Conservation (phyloP, 2,888 invertebrate genomes). For the Apocheima hispidaria region DNA sequence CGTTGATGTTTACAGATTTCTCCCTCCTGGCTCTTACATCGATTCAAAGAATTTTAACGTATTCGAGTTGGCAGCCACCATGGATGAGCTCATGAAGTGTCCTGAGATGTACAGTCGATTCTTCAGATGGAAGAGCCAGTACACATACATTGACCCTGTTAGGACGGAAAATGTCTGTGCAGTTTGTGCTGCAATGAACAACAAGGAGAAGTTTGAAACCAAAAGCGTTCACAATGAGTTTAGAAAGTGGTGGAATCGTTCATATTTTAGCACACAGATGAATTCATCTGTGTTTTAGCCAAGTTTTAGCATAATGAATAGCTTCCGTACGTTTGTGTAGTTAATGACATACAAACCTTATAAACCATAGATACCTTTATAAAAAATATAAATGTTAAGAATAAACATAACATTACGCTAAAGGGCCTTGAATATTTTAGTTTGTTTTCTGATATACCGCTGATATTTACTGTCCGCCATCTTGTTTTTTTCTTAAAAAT, state of each 20-base stretch:
- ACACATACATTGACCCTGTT: slow-evolving; percentile 57
- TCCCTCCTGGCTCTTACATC: slow-evolving; percentile 74
- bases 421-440: too few relatives aligned
- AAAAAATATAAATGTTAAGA: too few relatives aligned
- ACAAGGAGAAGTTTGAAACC: slow-evolving; percentile 47
- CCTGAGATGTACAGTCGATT: slow-evolving; percentile 59
- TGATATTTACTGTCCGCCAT: too few relatives aligned
- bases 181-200: slow-evolving; percentile 66
- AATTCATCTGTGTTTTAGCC: too few relatives aligned
- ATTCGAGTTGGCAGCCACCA: slow-evolving; percentile 56
- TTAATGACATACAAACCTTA: too few relatives aligned
- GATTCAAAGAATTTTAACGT: slow-evolving; percentile 56
- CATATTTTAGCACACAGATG: too few relatives aligned
- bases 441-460: too few relatives aligned
- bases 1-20: slow-evolving; percentile 62
- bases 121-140: slow-evolving; percentile 66
- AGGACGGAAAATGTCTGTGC: slow-evolving; percentile 61
- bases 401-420: too few relatives aligned
- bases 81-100: slow-evolving; percentile 57
- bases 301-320: too few relatives aligned
- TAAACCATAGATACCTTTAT: too few relatives aligned
- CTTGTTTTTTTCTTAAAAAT: too few relatives aligned
- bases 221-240: slow-evolving; percentile 58
- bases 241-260: slow-evolving; percentile 71
- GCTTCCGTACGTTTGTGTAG: too few relatives aligned